phyloP scores from a whole-genome alignment of 2,797 vertebrate genomes.

The Gymnothorax javanicus region DNA sequence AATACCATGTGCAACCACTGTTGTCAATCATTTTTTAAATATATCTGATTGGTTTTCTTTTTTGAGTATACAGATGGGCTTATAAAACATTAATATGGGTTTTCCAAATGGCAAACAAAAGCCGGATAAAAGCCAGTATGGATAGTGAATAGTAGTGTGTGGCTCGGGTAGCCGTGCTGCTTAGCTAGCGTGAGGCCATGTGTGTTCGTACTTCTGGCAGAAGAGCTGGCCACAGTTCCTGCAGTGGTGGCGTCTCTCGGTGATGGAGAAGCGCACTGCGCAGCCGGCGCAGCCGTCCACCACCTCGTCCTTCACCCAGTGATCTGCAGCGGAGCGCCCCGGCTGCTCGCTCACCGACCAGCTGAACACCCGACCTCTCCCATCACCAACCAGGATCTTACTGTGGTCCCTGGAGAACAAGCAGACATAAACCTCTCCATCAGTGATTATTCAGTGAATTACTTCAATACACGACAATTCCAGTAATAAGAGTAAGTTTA shows the following conservation, averaged over 20 bases:
- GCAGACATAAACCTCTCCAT: background rate
- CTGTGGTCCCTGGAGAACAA: conserved; percentile 86
- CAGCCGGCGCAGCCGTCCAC: conserved; percentile 95
- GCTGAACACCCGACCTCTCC: conserved; percentile 93
- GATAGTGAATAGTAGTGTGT: background rate
- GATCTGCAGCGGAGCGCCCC: conserved; percentile 91
- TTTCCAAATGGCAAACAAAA: background rate
- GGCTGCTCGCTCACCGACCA: conserved; percentile 98
- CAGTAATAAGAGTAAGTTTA: background rate
- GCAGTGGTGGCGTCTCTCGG: conserved; percentile 94
- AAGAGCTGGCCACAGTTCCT: conserved; percentile 98
- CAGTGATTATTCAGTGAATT: background rate
- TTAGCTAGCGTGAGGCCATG: too few species aligned
- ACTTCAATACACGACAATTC: background rate
- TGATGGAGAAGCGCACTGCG: conserved; percentile 90
- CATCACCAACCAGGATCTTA: conserved; percentile 91
- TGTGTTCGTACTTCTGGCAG: conserved; percentile 90
- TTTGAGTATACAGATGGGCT: background rate
- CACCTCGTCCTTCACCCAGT: conserved; percentile 98
- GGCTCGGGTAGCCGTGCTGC: background rate
- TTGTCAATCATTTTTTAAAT: too few species aligned
- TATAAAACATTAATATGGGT: background rate
- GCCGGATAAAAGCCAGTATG: background rate
- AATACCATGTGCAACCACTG: too few species aligned
- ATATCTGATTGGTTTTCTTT: too few species aligned